Base-by-base conservation (phyloP, 1,140 invertebrate species). In the Drosophila eugracilis region DNA sequence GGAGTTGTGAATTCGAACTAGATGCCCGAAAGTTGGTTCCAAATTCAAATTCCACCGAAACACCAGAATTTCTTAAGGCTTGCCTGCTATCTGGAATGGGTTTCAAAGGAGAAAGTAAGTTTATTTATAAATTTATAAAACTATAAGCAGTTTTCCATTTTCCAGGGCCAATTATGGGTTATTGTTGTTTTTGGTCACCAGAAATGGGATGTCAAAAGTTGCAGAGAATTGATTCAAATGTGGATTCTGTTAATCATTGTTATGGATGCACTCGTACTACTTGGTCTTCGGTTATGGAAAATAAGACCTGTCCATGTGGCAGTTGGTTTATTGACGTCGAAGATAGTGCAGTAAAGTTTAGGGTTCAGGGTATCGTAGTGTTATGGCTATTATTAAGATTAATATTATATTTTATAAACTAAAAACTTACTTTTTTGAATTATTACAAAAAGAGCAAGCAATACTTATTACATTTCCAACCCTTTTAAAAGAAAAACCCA, bases 181-280 rank as follows among this genome's bases (percentile, higher is more conserved):
- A 15, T 19, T 63, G 60, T 17, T 63, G 60, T 39, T 4, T 63
- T 26, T 63, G 60, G 60, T 63, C 54, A 0, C 60, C 60, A 1
- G 10, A 28, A 60, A 28, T 36, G 7, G 54, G 60, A 7, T 63
- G 60, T 19, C 60, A 63, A 36, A 63, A 63, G 19, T 6, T 63
- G 0, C 60, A 17, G 6, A n/a, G 3, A 15, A 0, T 0, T 0
- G 6, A 30, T 10, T 0, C 2, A 1, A 0, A 5, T 0, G 2
- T n/a, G 4, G 52, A 41, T 3, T 9, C 1, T 10, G 24, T 21
- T 6, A 6, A 26, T 0, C 9, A 5, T 5, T 63, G 60, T 15
- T 30, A 21, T 14, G 15, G 1, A 4, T 63, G 60, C 28, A 36
- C 39, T 21, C 24, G 60, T 6, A 3, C 21, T 6, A 15, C 9